These are phyloP conservation scores for Dermatemys mawii DNA, from an alignment of 2,113 vertebrate species.

Conservation along the genomic window DNA sequence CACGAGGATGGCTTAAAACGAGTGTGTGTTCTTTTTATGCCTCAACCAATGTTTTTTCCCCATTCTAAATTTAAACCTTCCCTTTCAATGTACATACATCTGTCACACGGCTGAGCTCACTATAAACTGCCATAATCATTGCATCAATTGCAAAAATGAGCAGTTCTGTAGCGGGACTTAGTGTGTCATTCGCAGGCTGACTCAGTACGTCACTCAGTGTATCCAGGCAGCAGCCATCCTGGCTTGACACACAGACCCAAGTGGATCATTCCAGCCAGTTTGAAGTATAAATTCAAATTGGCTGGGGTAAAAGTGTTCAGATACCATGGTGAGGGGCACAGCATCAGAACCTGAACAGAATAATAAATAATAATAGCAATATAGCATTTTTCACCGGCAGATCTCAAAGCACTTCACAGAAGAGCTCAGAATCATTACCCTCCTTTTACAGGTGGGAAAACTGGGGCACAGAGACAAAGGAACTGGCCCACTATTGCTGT, in stretches of 20 bases:
- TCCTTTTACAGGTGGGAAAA: neutral
- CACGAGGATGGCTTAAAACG: constrained; percentile 43
- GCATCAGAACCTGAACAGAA: neutral
- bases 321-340: neutral
- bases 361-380: neutral
- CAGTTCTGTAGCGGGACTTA: neutral
- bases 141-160: neutral
- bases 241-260: neutral
- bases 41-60: neutral
- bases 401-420: neutral
- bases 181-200: neutral
- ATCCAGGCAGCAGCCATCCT: neutral
- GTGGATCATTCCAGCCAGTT: neutral
- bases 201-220: constrained; percentile 9
- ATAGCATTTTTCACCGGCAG: neutral
- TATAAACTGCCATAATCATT: neutral
- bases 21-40: constrained; percentile 20
- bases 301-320: neutral
- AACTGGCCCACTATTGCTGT: accelerated
- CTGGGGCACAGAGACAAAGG: neutral
- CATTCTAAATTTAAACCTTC: constrained; percentile 8
- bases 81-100: neutral
- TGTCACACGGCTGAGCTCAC: neutral
- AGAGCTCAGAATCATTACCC: neutral
- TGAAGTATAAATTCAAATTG: neutral